Base-by-base conservation (phyloP, 1,140 invertebrate genomes). In the Radopholus similis region DNA sequence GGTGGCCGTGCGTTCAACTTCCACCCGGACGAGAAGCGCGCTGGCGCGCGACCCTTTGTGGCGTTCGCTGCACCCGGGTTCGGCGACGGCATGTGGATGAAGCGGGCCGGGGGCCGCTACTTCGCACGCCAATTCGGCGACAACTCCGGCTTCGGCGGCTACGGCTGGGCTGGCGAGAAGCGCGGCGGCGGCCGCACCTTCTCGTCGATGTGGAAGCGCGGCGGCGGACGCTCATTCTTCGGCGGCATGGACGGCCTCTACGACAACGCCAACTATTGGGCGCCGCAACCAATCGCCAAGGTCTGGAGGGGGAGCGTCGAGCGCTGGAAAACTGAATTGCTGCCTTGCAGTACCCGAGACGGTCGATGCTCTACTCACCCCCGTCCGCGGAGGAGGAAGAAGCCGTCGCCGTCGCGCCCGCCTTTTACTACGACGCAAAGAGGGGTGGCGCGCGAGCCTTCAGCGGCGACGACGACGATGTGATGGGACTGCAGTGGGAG, bases 211-310 rank as follows among this genome's bases (percentile, higher is more conserved):
- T 35, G 32, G n/a, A 62, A 62, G 47, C 59, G 59, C 34, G 59
- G 40, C 49, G 59, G 59, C n/a, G 59, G 59, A 49, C 40, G 59
- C 15, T 28, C 28, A 28, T 62, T 62, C 30, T 62, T 62, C 30
- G 59, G 40, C n/a, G 30, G 18, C 11, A 13, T 42, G 9, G 40
- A 62, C 9, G 42, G 40, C 11, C 23, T 26, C 11, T 49, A 42
- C 18, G 40, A 62, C 47, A 28, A 35, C 21, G n/a, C 38, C 26
- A 49, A 47, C 30, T 62, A 62, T 62, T 62, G 59, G 59, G 38
- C 32, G 3, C 23, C 59, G 30, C 57, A 47, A 47, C 47, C 47
- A 6, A 51, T 51, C 0, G 15, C 23, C 21, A 51, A 51, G 15
- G 47, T 51, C n/a, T n/a, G n/a, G n/a, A n/a, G n/a, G n/a, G n/a